phyloP scores from a whole-genome alignment of 1,140 invertebrate species.

The Andrena cerasifolii region DNA sequence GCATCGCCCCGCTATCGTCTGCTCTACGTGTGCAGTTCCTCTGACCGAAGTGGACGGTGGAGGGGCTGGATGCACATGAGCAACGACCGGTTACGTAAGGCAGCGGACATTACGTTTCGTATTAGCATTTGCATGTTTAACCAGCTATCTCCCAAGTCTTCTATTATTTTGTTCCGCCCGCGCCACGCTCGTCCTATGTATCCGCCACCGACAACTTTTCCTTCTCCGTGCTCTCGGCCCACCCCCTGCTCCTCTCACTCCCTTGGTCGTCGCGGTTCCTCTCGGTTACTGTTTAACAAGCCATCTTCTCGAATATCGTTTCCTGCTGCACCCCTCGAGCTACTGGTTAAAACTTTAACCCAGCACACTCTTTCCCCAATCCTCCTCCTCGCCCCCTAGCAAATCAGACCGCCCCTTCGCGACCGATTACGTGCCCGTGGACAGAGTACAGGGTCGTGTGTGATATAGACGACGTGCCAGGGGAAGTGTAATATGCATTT shows the following conservation, averaged over 20 bases:
- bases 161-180: constrained; percentile 11
- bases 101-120: constrained; percentile 39
- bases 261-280: background rate
- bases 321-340: constrained; percentile 1
- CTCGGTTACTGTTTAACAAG: constrained; percentile 54
- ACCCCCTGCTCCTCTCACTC: no score
- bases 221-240: background rate
- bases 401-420: background rate
- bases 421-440: background rate
- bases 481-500: constrained; percentile 24
- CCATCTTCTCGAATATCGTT: constrained; percentile 47
- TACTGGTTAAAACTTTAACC: constrained; percentile 52
- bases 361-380: constrained; percentile 32
- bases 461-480: background rate
- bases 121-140: constrained; percentile 66
- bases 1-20: constrained; percentile 19
- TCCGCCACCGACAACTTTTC: background rate
- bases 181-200: no score
- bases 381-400: background rate
- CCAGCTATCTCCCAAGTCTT: constrained; percentile 31
- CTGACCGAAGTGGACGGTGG: background rate
- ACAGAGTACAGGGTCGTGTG: no score
- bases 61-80: background rate
- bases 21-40: constrained; percentile 23
- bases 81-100: constrained; percentile 45